Evolutionary conservation across 2,797 vertebrate species (phyloP).

Genomic region (Epinephelus awoara): DNA sequence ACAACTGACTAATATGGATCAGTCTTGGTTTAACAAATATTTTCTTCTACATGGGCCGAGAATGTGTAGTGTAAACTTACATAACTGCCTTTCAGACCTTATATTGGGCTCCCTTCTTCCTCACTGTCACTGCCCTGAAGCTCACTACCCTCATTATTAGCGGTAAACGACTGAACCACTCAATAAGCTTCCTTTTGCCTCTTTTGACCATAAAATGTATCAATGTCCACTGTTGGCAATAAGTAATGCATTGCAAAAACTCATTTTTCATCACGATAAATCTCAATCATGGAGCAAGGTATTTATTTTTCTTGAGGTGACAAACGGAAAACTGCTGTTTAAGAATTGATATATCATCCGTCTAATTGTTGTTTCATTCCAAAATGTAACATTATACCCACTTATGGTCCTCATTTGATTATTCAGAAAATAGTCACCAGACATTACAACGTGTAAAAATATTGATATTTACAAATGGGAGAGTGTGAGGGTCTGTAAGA

Average conservation of each 20-base stretch:
- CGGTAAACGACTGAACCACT: neutral
- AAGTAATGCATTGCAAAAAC: neutral
- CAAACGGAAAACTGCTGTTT: neutral
- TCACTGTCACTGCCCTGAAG: neutral
- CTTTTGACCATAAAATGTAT: neutral
- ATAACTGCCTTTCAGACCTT: neutral
- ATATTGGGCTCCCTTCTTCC: neutral
- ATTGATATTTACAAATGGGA: too few relatives aligned
- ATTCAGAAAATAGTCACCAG: neutral
- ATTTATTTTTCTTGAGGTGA: neutral
- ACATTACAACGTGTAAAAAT: neutral
- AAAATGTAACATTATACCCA: neutral
- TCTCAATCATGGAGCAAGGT: neutral
- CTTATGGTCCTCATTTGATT: neutral
- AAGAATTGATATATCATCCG: neutral
- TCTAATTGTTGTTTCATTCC: neutral
- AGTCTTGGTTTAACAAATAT: neutral
- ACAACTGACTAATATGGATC: neutral
- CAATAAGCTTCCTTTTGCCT: neutral
- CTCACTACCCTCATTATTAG: neutral
- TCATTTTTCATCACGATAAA: neutral
- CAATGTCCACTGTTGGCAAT: neutral
- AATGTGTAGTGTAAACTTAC: neutral
- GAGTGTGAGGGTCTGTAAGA: neutral
- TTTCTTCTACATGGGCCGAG: neutral